phyloP scores from a whole-genome alignment of 2,888 invertebrate genomes.

The Chloroclysta siterata region DNA sequence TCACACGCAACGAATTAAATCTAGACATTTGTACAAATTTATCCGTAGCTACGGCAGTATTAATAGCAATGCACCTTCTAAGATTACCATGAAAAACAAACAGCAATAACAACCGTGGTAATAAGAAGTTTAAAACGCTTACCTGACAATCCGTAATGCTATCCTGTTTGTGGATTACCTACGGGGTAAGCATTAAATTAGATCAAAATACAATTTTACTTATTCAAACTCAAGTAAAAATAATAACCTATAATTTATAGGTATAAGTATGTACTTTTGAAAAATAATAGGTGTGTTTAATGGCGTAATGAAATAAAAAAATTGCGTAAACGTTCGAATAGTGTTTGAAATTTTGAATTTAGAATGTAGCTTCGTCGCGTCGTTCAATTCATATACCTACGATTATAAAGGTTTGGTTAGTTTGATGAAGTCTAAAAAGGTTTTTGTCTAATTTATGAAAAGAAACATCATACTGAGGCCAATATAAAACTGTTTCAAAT shows the following conservation, averaged over 20 bases:
- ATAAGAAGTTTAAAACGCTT: conserved; percentile 17
- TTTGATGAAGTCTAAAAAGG: too few relatives aligned
- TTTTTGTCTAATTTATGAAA: too few relatives aligned
- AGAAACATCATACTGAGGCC: too few relatives aligned
- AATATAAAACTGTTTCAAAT: too few relatives aligned
- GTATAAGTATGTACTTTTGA: too few relatives aligned
- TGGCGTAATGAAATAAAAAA: not conserved
- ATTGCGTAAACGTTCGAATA: not conserved
- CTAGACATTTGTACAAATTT: conserved; percentile 54
- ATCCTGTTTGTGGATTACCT: not conserved
- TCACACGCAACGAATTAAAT: conserved; percentile 64
- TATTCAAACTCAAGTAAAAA: not conserved
- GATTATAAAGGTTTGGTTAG: too few relatives aligned
- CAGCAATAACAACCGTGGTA: not conserved
- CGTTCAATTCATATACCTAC: too few relatives aligned
- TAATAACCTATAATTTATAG: too few relatives aligned
- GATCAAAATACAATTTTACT: not conserved
- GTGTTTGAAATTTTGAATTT: not conserved
- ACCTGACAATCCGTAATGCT: conserved; percentile 17
- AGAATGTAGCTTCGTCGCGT: conserved; percentile 4
- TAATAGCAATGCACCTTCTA: conserved; percentile 24
- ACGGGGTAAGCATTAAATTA: not conserved
- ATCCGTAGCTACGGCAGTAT: conserved; percentile 20
- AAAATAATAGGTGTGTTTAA: too few relatives aligned
- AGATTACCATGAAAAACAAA: conserved; percentile 19